Conservation (phyloP, 1,140 invertebrate species). For the Drosophila sechellia region DNA sequence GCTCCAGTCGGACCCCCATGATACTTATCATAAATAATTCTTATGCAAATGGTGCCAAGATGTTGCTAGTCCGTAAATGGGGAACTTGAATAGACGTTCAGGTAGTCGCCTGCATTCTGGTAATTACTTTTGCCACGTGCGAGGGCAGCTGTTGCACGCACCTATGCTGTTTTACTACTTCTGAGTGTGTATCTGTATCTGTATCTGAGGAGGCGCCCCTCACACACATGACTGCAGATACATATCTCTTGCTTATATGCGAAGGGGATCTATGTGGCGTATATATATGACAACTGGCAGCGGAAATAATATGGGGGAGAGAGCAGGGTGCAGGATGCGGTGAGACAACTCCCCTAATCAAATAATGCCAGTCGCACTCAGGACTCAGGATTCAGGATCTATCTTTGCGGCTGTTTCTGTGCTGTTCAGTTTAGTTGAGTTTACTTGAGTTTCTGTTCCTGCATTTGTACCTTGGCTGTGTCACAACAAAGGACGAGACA, state of each 20-base stretch:
- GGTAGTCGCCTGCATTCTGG: constrained; percentile 32
- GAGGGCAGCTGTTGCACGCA: constrained; percentile 65
- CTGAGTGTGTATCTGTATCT: neutral
- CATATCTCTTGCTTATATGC: constrained; percentile 26
- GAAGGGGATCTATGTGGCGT: constrained; percentile 5
- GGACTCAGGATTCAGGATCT: constrained; percentile 65
- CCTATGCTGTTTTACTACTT: constrained; percentile 4
- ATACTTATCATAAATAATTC: constrained; percentile 18
- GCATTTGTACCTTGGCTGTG: constrained; percentile 27
- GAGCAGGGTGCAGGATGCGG: constrained; percentile 55
- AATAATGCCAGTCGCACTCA: constrained; percentile 51
- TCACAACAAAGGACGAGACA: constrained; percentile 45
- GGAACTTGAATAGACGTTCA: constrained; percentile 13
- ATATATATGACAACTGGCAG: constrained; percentile 2
- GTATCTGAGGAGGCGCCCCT: constrained; percentile 18
- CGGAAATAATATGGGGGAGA: constrained; percentile 39
- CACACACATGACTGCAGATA: constrained; percentile 42
- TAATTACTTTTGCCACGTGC: constrained; percentile 66
- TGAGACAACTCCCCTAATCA: constrained; percentile 77
- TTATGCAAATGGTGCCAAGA: constrained; percentile 38
- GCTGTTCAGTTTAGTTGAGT: neutral
- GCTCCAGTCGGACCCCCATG: neutral
- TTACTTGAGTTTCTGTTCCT: constrained; percentile 14
- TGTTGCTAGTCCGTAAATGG: constrained; percentile 12
- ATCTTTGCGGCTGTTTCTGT: constrained; percentile 30